Conservation (phyloP, 2,113 vertebrate genomes). For the Bombycilla garrulus region DNA sequence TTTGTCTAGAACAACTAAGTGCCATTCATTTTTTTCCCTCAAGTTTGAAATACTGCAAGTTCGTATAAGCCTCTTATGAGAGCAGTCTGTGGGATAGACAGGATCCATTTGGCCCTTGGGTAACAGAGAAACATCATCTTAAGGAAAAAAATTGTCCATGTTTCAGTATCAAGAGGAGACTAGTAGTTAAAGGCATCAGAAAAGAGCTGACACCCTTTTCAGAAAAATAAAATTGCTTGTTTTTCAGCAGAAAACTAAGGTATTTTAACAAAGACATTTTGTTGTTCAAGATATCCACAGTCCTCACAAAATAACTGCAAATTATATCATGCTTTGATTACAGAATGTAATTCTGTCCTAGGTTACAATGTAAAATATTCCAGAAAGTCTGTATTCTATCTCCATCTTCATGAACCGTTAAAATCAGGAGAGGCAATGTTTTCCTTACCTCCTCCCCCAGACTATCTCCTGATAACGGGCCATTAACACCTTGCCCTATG, state of each 20-base stretch:
- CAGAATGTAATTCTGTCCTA: background rate
- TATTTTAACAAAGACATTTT: background rate
- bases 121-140: fast-evolving
- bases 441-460: too few species aligned
- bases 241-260: background rate
- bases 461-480: too few species aligned
- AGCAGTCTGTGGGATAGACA: background rate
- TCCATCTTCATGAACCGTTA: too few species aligned
- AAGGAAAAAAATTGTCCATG: background rate
- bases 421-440: too few species aligned
- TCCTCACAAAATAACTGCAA: background rate
- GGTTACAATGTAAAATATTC: too few species aligned
- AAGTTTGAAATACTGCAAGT: background rate
- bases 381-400: too few species aligned
- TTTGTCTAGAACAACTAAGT: background rate
- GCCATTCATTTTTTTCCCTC: background rate
- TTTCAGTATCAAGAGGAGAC: background rate
- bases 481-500: too few species aligned
- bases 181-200: background rate
- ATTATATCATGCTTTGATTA: background rate
- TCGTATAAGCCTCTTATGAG: background rate
- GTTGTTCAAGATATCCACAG: background rate
- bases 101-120: background rate
- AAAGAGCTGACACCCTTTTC: background rate
- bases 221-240: background rate